Conservation (phyloP, 2,888 invertebrate species). For the Uloborus plumipes region DNA sequence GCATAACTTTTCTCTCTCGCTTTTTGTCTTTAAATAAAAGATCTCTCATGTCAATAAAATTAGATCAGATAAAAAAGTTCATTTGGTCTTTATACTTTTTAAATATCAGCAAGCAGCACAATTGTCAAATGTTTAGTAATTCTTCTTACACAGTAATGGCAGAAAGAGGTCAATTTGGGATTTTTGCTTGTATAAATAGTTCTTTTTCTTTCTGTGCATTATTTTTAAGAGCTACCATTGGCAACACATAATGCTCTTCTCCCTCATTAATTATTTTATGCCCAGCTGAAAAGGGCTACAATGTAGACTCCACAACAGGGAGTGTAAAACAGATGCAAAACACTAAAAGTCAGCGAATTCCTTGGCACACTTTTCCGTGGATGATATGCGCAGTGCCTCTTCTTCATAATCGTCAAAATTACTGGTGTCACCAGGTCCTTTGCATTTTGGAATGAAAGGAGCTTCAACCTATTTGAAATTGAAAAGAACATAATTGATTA, state of each 20-base stretch:
- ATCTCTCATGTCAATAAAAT: constrained; percentile 36
- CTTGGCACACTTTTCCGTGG: constrained; percentile 99
- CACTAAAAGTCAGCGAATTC: constrained; percentile 95
- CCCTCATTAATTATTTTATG: constrained; percentile 55
- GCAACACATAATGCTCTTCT: constrained; percentile 54
- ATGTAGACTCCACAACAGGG: constrained; percentile 54
- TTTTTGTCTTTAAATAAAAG: constrained; percentile 27
- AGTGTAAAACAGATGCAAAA: constrained; percentile 56
- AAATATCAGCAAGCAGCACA: constrained; percentile 41
- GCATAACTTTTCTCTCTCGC: too few relatives aligned
- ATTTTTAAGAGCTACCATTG: constrained; percentile 55
- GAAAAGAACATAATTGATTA: neutral
- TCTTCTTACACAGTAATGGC: constrained; percentile 52
- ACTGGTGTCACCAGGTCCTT: constrained; percentile 98
- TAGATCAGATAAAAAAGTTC: constrained; percentile 35
- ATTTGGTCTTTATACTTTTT: constrained; percentile 37
- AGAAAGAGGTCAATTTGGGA: constrained; percentile 35
- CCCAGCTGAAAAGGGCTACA: constrained; percentile 65
- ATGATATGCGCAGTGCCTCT: constrained; percentile 97
- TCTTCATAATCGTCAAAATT: constrained; percentile 99
- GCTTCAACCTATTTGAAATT: constrained; percentile 83
- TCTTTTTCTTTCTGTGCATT: constrained; percentile 56
- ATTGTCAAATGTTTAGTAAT: constrained; percentile 38
- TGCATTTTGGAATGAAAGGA: constrained; percentile 98
- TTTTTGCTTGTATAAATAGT: constrained; percentile 36